Evolutionary conservation across 2,888 invertebrate genomes (phyloP).

Genomic region (Desoria tigrina): DNA sequence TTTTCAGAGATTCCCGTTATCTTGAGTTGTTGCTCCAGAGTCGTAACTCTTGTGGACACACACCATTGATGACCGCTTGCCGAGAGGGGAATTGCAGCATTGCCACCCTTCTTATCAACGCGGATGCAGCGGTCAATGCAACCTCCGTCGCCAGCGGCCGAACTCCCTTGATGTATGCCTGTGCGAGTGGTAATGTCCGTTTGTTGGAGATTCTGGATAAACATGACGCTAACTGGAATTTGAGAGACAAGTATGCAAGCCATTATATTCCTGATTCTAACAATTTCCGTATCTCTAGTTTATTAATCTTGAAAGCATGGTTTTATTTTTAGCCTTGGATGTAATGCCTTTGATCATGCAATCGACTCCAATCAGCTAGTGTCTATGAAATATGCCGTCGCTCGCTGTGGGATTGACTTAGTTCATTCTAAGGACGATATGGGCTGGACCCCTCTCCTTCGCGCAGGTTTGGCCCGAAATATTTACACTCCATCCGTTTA

Average conservation of each 20-base stretch:
- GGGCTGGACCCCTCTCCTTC: constrained; percentile 54
- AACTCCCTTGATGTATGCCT: constrained; percentile 53
- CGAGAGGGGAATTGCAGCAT: constrained; percentile 46
- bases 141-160: constrained; percentile 40
- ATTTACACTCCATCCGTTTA: too few species aligned
- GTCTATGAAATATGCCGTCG: constrained; percentile 42
- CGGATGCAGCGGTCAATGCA: constrained; percentile 50
- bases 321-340: constrained; percentile 44
- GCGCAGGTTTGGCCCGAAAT: constrained; percentile 45
- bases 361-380: constrained; percentile 47
- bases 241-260: constrained; percentile 45
- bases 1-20: constrained; percentile 13
- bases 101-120: constrained; percentile 44
- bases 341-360: constrained; percentile 52
- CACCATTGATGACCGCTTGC: constrained; percentile 53
- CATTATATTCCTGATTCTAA: too few species aligned
- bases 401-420: constrained; percentile 38
- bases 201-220: constrained; percentile 43
- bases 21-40: constrained; percentile 32
- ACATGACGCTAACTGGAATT: constrained; percentile 50
- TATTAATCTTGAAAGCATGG: too few species aligned
- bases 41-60: constrained; percentile 50
- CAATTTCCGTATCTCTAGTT: too few species aligned
- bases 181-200: constrained; percentile 42
- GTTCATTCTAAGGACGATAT: constrained; percentile 46